A percentile compares a stretch with the other conserved stretches of the same genome.
Conservation (phyloP, 2,888 invertebrate genomes). For the Acleris laterana region DNA sequence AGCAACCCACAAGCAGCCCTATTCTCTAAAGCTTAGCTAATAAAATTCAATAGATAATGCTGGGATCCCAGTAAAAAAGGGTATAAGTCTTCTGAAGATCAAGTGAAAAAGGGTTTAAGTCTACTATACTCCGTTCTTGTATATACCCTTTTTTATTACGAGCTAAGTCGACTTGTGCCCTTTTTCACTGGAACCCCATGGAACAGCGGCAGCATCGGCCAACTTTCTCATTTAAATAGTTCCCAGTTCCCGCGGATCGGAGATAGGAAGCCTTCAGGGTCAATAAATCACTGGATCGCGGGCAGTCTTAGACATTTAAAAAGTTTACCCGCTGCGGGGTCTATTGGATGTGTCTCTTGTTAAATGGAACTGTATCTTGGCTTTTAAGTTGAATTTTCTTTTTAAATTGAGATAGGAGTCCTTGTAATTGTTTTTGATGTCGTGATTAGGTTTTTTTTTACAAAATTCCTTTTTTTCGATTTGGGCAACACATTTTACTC, state of each 20-base stretch:
- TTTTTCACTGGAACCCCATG: not conserved
- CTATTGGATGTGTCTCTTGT: conserved; percentile 34
- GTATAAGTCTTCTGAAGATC: too few species aligned
- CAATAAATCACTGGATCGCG: conserved; percentile 38
- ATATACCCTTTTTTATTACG: too few species aligned
- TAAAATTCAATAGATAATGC: conserved; percentile 38
- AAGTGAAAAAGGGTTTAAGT: too few species aligned
- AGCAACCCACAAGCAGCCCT: not conserved
- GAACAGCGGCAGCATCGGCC: conserved; percentile 21
- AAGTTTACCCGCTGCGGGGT: conserved; percentile 25
- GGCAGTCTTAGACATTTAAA: conserved; percentile 36
- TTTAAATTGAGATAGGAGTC: conserved; percentile 11
- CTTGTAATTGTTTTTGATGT: conserved; percentile 2
- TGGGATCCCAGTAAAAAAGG: not conserved
- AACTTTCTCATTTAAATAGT: conserved; percentile 39
- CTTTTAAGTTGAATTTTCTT: conserved; percentile 19
- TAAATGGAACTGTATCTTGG: conserved; percentile 26
- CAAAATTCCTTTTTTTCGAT: not conserved
- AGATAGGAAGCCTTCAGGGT: conserved; percentile 37
- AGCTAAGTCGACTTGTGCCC: too few species aligned
- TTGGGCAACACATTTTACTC: too few species aligned
- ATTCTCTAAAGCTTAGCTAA: conserved; percentile 27
- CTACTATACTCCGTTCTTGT: too few species aligned
- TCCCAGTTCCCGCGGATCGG: conserved; percentile 28
- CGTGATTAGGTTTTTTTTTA: too few species aligned